Base-by-base conservation (phyloP, 2,113 vertebrate species). In the Chrysochloris asiatica region DNA sequence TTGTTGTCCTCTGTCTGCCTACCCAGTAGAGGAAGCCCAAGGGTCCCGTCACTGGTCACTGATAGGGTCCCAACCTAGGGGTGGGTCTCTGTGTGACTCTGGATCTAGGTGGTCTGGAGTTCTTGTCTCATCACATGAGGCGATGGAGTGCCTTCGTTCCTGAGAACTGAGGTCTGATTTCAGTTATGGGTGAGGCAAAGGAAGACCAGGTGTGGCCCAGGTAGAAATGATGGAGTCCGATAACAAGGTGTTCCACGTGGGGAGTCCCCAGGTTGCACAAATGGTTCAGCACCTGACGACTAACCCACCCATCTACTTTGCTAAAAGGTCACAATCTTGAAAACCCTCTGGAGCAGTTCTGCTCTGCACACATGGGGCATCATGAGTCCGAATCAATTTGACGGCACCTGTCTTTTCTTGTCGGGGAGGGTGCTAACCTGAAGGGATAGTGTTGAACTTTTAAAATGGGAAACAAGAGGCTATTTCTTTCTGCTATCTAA, bases 361-460 rank as follows among this genome's bases (percentile, higher is more conserved):
- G 6, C 67, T 69, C 36, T 38, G 36, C n/a, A 17, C 36, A 38
- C 36, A 9, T 59, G 67, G 7, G 63, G 17, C 21, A 1, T n/a
- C n/a, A 8, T 69, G 36, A 38, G 6, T 38, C 2, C 6, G 67
- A 36, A 38, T 14, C 67, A 69, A 36, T 33, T 67, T 7, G 17
- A 69, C 19, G 33, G 14, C 36, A 38, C 21, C 36, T 38, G 30
- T 59, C 24, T 28, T 17, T 67, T 16, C 19, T n/a, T 19, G n/a
- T 69, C 3, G 9, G 21, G n/a, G 33, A 3, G 19, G 36, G 2
- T 13, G 13, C 11, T 41, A 48, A 33, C 48, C 63, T 50, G 38
- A 41, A 90, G 47, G 82, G 41, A 83, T 81, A 88, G 28, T 86
- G 26, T 83, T 84, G 84, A 86, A 89, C 63, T 88, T 90, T 28